These are phyloP conservation scores for Pyrrhia umbra DNA, from an alignment of 2,888 invertebrate species.

Conservation along the genomic window DNA sequence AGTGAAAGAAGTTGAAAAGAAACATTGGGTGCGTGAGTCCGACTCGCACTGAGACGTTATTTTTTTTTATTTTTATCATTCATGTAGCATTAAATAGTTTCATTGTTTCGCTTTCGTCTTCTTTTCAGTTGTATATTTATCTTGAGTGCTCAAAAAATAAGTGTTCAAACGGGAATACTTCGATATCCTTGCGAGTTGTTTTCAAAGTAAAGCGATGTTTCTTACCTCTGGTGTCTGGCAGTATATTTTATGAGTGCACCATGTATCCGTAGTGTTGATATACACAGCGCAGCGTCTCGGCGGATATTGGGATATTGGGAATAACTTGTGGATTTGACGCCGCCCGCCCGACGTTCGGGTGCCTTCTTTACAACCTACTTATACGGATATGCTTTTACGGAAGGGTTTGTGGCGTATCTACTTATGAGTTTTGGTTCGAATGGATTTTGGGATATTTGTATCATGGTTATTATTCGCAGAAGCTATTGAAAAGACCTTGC, in stretches of 20 bases:
- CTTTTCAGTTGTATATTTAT: too few relatives aligned
- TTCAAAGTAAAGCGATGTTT: constrained; percentile 43
- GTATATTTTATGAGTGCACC: constrained; percentile 75
- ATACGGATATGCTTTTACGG: constrained; percentile 28
- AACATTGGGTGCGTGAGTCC: too few relatives aligned
- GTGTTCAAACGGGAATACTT: not conserved
- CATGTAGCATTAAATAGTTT: too few relatives aligned
- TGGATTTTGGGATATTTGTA: constrained; percentile 34
- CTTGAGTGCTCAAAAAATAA: too few relatives aligned
- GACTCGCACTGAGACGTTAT: too few relatives aligned
- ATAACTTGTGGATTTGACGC: constrained; percentile 77
- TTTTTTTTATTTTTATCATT: too few relatives aligned
- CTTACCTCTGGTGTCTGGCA: constrained; percentile 60
- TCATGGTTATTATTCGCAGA: constrained; percentile 33
- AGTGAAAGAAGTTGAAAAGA: too few relatives aligned
- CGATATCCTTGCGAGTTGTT: not conserved
- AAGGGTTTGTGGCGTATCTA: constrained; percentile 29
- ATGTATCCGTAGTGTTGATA: constrained; percentile 64
- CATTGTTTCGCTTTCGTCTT: too few relatives aligned
- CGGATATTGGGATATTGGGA: constrained; percentile 79
- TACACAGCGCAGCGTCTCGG: constrained; percentile 62
- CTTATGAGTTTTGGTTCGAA: constrained; percentile 41
- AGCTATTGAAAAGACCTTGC: not conserved
- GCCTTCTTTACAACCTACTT: constrained; percentile 56
- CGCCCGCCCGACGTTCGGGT: constrained; percentile 25